Conservation (phyloP, 2,113 vertebrate species). For the Ammodytes dubius region DNA sequence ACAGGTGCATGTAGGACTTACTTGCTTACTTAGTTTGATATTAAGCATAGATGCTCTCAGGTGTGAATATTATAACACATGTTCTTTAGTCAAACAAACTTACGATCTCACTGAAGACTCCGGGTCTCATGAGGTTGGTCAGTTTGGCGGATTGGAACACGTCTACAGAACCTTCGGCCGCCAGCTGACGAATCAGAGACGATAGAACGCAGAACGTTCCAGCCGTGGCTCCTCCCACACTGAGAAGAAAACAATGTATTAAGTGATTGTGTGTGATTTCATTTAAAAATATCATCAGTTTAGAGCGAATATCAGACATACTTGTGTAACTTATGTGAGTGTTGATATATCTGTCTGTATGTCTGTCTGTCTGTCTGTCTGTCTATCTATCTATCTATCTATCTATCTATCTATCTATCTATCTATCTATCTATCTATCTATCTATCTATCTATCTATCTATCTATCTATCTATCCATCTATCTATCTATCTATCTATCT, state of each 20-base stretch:
- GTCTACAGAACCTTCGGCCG: constrained; percentile 90
- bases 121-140: constrained; percentile 94
- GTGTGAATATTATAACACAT: background rate
- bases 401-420: no score
- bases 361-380: no score
- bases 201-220: constrained; percentile 94
- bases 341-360: no score
- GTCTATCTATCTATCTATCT: no score
- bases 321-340: no score
- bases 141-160: constrained; percentile 95
- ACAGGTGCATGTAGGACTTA: no score
- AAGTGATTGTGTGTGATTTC: background rate
- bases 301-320: background rate
- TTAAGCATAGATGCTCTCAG: background rate
- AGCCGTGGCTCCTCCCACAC: constrained; percentile 92
- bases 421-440: no score
- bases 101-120: constrained; percentile 92
- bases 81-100: constrained; percentile 62
- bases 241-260: constrained; percentile 63
- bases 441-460: no score
- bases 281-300: background rate
- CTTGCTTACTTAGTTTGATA: no score
- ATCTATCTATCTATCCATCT: no score
- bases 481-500: no score
- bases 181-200: constrained; percentile 91